Evolutionary conservation across 1,140 invertebrate genomes (phyloP).

Genomic region (Trachymyrmex cornetzi): DNA sequence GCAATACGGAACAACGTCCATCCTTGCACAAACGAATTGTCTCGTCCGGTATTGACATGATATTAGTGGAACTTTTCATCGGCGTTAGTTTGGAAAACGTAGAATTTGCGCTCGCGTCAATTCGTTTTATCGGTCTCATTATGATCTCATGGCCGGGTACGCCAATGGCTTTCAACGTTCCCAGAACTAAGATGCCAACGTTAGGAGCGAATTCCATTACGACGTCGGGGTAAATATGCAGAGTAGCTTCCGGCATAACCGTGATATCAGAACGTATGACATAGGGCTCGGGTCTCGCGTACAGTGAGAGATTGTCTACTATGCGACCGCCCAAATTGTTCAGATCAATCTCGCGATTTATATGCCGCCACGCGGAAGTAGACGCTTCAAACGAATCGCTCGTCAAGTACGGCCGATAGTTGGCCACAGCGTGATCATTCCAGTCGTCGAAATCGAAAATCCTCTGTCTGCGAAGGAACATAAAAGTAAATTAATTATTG

Average conservation of each 20-base stretch:
- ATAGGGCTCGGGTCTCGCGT: slow-evolving; percentile 91
- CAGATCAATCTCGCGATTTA: slow-evolving; percentile 87
- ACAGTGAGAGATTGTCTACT: slow-evolving; percentile 90
- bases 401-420: slow-evolving; percentile 95
- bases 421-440: slow-evolving; percentile 98
- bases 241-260: slow-evolving; percentile 96
- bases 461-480: slow-evolving; percentile 85
- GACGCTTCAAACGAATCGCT: slow-evolving; percentile 92
- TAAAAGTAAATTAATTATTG: neutral
- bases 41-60: slow-evolving; percentile 78
- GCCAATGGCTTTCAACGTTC: slow-evolving; percentile 95
- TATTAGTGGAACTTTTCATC: slow-evolving; percentile 59
- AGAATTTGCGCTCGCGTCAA: slow-evolving; percentile 10
- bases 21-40: slow-evolving; percentile 92
- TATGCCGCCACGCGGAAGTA: slow-evolving; percentile 90
- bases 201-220: slow-evolving; percentile 98
- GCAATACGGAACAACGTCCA: slow-evolving; percentile 89
- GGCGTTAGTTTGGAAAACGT: slow-evolving; percentile 55
- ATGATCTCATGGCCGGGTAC: slow-evolving; percentile 92
- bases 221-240: slow-evolving; percentile 96
- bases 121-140: slow-evolving; percentile 90
- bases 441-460: slow-evolving; percentile 99
- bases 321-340: slow-evolving; percentile 95
- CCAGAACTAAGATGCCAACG: slow-evolving; percentile 98
- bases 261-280: slow-evolving; percentile 96